Conservation (phyloP, 2,797 vertebrate species). For the Neosilurus hyrtlii region DNA sequence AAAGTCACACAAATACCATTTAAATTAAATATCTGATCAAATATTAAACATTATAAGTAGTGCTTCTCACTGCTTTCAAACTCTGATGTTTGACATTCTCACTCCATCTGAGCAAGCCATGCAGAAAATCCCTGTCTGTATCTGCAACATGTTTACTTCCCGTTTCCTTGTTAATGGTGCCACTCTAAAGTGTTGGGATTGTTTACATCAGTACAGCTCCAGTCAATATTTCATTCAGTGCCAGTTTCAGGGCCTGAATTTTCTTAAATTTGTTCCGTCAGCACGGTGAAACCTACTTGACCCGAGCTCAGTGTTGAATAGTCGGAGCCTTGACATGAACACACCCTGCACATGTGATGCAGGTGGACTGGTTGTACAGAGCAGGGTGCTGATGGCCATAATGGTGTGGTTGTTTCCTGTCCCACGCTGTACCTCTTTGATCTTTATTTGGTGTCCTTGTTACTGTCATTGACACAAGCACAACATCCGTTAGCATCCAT, state of each 20-base stretch:
- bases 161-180: slow-evolving; percentile 36
- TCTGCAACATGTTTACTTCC: slow-evolving; percentile 32
- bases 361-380: slow-evolving; percentile 37
- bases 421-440: slow-evolving; percentile 53
- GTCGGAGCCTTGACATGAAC: slow-evolving; percentile 36
- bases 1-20: slow-evolving; percentile 5
- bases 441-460: slow-evolving; percentile 51
- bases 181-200: slow-evolving; percentile 33
- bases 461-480: slow-evolving; percentile 49
- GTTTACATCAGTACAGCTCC: slow-evolving; percentile 27
- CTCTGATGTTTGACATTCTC: not conserved
- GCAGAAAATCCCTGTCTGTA: slow-evolving; percentile 23
- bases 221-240: slow-evolving; percentile 24
- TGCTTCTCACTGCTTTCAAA: not conserved
- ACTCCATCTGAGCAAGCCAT: not conserved
- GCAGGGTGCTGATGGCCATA: slow-evolving; percentile 52
- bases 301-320: slow-evolving; percentile 23
- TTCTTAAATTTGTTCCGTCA: not conserved
- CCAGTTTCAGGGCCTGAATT: slow-evolving; percentile 3
- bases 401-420: slow-evolving; percentile 55
- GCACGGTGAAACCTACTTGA: slow-evolving; percentile 4
- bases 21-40: not conserved
- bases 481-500: slow-evolving; percentile 43
- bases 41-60: not conserved
- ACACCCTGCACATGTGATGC: slow-evolving; percentile 45